Evolutionary conservation across 2,888 invertebrate species (phyloP).

Genomic region (Ennomos erosarius): DNA sequence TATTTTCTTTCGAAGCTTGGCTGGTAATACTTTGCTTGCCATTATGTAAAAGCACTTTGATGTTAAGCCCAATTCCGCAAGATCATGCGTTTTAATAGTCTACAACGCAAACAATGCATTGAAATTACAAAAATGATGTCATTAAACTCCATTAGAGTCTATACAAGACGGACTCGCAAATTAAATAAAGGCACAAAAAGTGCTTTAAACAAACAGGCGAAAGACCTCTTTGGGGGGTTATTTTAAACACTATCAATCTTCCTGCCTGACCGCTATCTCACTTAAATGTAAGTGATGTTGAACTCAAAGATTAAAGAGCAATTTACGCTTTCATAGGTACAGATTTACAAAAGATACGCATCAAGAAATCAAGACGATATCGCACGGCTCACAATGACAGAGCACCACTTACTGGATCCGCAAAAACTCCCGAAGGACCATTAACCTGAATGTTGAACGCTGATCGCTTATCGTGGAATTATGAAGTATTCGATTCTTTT

Average conservation of each 20-base stretch:
- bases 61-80: no score
- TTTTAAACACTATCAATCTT: neutral
- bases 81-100: no score
- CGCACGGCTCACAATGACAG: conserved; percentile 9
- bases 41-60: no score
- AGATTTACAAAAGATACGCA: neutral
- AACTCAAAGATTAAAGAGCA: conserved; percentile 10
- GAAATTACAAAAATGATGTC: no score
- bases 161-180: no score
- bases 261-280: conserved; percentile 8
- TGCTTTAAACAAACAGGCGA: no score
- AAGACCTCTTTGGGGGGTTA: conserved; percentile 1
- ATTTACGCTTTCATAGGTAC: conserved; percentile 15
- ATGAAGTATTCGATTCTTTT: conserved; percentile 5
- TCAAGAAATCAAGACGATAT: conserved; percentile 4
- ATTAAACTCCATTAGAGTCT: no score
- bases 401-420: conserved; percentile 5
- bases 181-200: no score
- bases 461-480: conserved; percentile 4
- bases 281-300: conserved; percentile 6
- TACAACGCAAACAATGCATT: no score
- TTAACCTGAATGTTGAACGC: conserved; percentile 3
- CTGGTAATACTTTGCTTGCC: no score
- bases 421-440: conserved; percentile 8
- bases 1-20: no score